A percentile compares a stretch with the other conserved stretches of the same genome.
Evolutionary conservation across 1,140 invertebrate genomes (phyloP).

Genomic region (Hydropsyche tenuis): DNA sequence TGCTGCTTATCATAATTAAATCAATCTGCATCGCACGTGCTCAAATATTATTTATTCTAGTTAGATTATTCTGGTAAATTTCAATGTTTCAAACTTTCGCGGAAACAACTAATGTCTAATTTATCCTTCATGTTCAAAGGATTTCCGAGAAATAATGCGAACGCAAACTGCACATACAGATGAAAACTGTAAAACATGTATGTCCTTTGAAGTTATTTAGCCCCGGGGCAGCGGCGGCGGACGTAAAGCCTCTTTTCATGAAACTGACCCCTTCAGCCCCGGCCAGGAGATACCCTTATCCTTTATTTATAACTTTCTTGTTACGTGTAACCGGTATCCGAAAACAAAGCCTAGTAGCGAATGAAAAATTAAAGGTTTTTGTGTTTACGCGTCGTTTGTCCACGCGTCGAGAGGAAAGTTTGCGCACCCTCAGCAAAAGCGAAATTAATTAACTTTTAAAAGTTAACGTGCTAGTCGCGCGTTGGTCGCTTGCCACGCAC

Average conservation of each 20-base stretch:
- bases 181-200: constrained; percentile 34
- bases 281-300: constrained; percentile 30
- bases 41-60: no score
- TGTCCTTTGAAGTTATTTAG: constrained; percentile 35
- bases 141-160: neutral
- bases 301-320: constrained; percentile 33
- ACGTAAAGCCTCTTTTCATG: constrained; percentile 32
- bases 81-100: neutral
- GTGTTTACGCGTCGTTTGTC: constrained; percentile 12
- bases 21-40: no score
- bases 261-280: constrained; percentile 27
- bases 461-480: neutral
- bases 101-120: constrained; percentile 14
- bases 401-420: neutral
- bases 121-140: constrained; percentile 16
- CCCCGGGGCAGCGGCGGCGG: neutral
- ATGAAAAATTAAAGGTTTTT: constrained; percentile 31
- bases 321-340: constrained; percentile 20
- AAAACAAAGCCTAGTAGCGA: constrained; percentile 27
- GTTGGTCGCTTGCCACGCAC: no score
- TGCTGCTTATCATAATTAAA: neutral
- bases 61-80: no score
- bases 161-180: neutral
- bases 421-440: neutral
- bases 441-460: constrained; percentile 27